Conservation (phyloP, 2,888 invertebrate genomes). For the Leptinotarsa tumamoca region DNA sequence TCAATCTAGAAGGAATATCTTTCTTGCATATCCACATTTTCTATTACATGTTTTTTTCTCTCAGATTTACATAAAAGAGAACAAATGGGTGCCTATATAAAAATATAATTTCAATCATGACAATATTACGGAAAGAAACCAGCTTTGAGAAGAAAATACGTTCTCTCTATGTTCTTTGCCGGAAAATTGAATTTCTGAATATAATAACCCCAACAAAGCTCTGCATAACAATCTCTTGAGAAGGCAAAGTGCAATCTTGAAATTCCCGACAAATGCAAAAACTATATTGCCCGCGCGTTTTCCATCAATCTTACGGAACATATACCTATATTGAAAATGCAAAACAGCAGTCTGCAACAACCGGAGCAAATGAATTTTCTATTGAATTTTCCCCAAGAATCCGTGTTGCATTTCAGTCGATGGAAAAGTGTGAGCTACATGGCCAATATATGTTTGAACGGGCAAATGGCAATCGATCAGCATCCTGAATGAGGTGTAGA, state of each 20-base stretch:
- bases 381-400: slow-evolving; percentile 41
- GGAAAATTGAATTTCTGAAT: slow-evolving; percentile 10
- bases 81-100: neutral
- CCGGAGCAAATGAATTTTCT: slow-evolving; percentile 44
- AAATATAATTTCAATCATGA: neutral
- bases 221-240: slow-evolving; percentile 10
- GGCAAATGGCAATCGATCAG: slow-evolving; percentile 51
- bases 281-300: slow-evolving; percentile 35
- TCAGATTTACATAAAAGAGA: neutral
- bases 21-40: no score
- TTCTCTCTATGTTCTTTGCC: no score
- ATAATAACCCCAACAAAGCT: slow-evolving; percentile 12
- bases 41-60: no score
- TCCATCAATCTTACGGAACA: slow-evolving; percentile 38
- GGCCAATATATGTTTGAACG: slow-evolving; percentile 45
- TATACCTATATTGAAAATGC: slow-evolving; percentile 38
- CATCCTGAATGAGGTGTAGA: slow-evolving; percentile 50
- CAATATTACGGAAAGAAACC: neutral
- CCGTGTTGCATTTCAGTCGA: slow-evolving; percentile 7
- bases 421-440: slow-evolving; percentile 35
- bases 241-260: slow-evolving; percentile 24
- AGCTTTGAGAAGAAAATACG: neutral
- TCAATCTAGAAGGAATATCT: no score
- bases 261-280: slow-evolving; percentile 25
- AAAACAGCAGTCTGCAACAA: slow-evolving; percentile 42